Base-by-base conservation (phyloP, 2,797 vertebrate species). In the Scleropages formosus region DNA sequence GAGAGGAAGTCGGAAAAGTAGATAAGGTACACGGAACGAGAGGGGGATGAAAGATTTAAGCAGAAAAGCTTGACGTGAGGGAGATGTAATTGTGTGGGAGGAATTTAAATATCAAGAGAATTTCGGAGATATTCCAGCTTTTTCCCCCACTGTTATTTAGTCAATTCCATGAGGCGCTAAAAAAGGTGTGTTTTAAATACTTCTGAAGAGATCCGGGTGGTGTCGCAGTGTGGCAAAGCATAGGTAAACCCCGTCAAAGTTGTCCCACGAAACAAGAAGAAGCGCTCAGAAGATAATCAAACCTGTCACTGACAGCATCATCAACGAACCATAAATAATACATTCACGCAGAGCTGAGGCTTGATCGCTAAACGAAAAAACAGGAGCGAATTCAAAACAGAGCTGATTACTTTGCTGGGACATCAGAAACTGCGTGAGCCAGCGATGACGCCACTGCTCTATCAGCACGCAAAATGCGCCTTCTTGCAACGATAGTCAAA, bases 41-140 rank as follows among this genome's bases (percentile, higher is more conserved):
- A 8, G 12, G 53, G 22, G 75, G 18, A 20, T 63, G 26, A 56
- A 76, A 76, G 46, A 72, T 76, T 51, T 72, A 58, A 76, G 47
- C 67, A 20, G 65, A 46, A 58, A 69, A 20, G 56, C 65, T 71
- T 56, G 15, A 46, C 24, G 47, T 51, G 27, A 26, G 58, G 51
- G 75, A 71, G 61, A 65, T 59, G 47, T 58, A 64, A 72, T 51
- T 39, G 31, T 66, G 68, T 69, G 20, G 68, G 68, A 72, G 68
- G 77, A 59, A 75, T 75, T 71, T n/a, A 74, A 75, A 78, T 71
- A 70, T 78, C 64, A 51, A 75, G 47, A 72, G 61, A 66, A 63
- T 39, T 70, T 47, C 44, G 51, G 16, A 72, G 72, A 72, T 58
- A 16, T 7, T 72, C 16, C 8, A 26, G 27, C 24, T 69, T 27